These are phyloP conservation scores for Drosophila sechellia DNA, from an alignment of 1,140 invertebrate species.

Conservation along the genomic window DNA sequence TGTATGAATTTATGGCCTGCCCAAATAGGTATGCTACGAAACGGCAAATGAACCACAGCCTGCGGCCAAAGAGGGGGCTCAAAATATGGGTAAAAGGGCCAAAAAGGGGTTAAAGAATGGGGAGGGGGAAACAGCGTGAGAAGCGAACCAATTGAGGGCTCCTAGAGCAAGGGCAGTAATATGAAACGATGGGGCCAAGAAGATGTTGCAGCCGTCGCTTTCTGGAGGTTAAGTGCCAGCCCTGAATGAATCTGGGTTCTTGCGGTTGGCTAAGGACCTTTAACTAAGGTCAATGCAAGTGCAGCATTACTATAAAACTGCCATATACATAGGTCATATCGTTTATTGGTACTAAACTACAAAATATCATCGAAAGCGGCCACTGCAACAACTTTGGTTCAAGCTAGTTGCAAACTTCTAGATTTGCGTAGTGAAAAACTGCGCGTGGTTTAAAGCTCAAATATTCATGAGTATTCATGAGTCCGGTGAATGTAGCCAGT, in stretches of 20 bases:
- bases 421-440: too few species aligned
- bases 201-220: background rate
- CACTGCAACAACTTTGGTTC: too few species aligned
- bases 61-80: background rate
- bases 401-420: too few species aligned
- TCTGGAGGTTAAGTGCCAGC: constrained; percentile 5
- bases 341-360: too few species aligned
- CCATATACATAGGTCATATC: too few species aligned
- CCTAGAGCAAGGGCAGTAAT: constrained; percentile 8
- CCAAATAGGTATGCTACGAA: constrained; percentile 10
- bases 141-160: constrained; percentile 3
- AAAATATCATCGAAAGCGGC: too few species aligned
- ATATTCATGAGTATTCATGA: too few species aligned
- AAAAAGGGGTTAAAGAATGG: background rate
- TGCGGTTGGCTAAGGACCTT: background rate
- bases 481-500: background rate
- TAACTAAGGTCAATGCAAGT: background rate
- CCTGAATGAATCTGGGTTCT: background rate
- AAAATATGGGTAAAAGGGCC: background rate
- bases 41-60: constrained; percentile 12
- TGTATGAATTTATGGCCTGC: constrained; percentile 5
- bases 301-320: background rate
- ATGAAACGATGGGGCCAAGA: background rate
- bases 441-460: too few species aligned
- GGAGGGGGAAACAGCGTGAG: background rate